phyloP scores from a whole-genome alignment of 2,888 invertebrate genomes.

The Tachystola acroxantha region DNA sequence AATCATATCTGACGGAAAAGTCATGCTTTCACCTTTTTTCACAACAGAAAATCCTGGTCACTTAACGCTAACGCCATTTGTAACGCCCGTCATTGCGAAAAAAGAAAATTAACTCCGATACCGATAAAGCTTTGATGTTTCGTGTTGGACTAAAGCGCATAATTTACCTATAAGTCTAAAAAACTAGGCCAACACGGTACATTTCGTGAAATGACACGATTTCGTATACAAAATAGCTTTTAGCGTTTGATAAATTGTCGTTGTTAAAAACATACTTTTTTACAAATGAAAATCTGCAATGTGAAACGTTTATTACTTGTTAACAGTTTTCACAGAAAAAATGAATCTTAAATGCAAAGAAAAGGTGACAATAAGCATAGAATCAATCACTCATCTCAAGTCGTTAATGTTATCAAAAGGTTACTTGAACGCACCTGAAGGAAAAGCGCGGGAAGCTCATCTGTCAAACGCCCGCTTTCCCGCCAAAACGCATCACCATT shows the following conservation, averaged over 20 bases:
- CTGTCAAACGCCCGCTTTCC: slow-evolving; percentile 57
- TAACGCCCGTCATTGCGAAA: slow-evolving; percentile 21
- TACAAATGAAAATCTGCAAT: slow-evolving; percentile 19
- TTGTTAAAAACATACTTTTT: slow-evolving; percentile 12
- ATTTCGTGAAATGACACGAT: slow-evolving; percentile 53
- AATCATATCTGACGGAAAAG: slow-evolving; percentile 47
- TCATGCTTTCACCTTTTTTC: slow-evolving; percentile 5
- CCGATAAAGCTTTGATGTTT: slow-evolving; percentile 43
- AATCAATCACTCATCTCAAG: slow-evolving; percentile 27
- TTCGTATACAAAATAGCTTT: slow-evolving; percentile 29
- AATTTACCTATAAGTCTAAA: slow-evolving; percentile 44
- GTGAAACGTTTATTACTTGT: neutral
- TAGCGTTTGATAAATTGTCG: slow-evolving; percentile 25
- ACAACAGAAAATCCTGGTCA: slow-evolving; percentile 5
- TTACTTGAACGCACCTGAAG: slow-evolving; percentile 70
- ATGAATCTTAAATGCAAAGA: slow-evolving; percentile 9
- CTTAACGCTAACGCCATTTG: slow-evolving; percentile 9
- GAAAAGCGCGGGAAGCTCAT: slow-evolving; percentile 64
- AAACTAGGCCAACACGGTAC: slow-evolving; percentile 51
- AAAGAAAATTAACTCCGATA: slow-evolving; percentile 24
- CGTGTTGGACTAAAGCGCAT: slow-evolving; percentile 27
- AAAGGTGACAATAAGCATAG: slow-evolving; percentile 6
- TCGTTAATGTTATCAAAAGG: slow-evolving; percentile 43
- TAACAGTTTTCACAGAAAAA: neutral
- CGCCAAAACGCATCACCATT: slow-evolving; percentile 55